Percentiles rank a stretch among this genome's conserved stretches.
These are phyloP conservation scores for Sapajus apella DNA, from an alignment of 2,113 vertebrate genomes.

Conservation along the genomic window DNA sequence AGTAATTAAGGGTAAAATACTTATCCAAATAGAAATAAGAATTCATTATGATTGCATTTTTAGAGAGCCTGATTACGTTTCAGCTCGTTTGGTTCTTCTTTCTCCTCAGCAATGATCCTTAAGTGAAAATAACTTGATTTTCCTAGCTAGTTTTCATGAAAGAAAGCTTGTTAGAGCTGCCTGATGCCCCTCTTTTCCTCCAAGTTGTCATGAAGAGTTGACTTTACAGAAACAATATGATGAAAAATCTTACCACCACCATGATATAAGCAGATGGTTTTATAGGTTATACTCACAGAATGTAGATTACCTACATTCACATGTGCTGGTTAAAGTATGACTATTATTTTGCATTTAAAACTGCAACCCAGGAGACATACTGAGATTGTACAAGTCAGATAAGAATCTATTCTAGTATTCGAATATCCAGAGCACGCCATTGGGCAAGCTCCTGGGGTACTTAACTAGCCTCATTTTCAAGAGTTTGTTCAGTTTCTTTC, in stretches of 20 bases:
- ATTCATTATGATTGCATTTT: conserved; percentile 49
- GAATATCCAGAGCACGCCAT: neutral
- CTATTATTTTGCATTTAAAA: neutral
- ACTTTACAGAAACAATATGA: neutral
- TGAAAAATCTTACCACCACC: neutral
- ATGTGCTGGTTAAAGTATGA: neutral
- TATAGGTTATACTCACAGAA: neutral
- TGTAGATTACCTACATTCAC: neutral
- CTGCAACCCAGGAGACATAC: neutral
- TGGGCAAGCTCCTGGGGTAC: neutral
- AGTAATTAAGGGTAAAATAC: conserved; percentile 35
- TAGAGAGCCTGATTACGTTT: neutral
- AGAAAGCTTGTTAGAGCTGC: neutral
- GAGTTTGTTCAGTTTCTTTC: conserved; percentile 23
- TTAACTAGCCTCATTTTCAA: neutral
- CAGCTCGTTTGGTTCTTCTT: conserved; percentile 56
- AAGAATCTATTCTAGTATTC: neutral
- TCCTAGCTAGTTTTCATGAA: conserved; percentile 35
- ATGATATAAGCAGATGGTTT: neutral
- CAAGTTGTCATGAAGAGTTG: neutral
- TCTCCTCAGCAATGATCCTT: conserved; percentile 38
- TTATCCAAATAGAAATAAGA: conserved; percentile 48
- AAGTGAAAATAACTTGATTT: conserved; percentile 48
- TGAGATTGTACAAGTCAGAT: neutral
- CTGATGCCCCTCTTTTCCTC: neutral